Base-by-base conservation (phyloP, 2,888 invertebrate genomes). In the Andrena camellia region DNA sequence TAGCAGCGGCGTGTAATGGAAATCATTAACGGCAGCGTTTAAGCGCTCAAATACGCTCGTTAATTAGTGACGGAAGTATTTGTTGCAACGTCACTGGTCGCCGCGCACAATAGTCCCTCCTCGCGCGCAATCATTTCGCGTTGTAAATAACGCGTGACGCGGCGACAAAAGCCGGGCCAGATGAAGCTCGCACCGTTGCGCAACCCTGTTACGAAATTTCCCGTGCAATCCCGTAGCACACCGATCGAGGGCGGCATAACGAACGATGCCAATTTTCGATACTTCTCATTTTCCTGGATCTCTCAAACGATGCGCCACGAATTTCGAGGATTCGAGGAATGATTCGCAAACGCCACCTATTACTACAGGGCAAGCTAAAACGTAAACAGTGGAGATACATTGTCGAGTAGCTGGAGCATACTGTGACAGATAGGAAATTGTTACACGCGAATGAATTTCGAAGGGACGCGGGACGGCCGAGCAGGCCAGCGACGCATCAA, bases 21-120 rank as follows among this genome's bases (percentile, higher is more conserved):
- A 70, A 75, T 82, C 66, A 82, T 77, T 83, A 83, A 76, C 71
- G n/a, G 54, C 29, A 42, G 52, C 70, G 76, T 76, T 75, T 67
- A 42, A 70, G 54, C 50, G 76, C 67, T 64, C 71, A 76, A 76
- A 76, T 67, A 77, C 59, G 76, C 60, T 72, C 62, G 70, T 70
- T 70, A 75, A 75, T 75, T 62, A 70, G 68, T 67, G 63, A 31
- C 48, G 52, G 62, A 77, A 68, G 70, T 83, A 72, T 77, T 82
- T 63, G 63, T 77, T 48, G 71, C 59, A 59, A 50, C 57, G 42
- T 48, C 67, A 64, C 64, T 26, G 48, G 57, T 63, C 20, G 60
- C 52, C 54, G 50, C 62, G 31, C 23, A 50, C 31, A 70, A 74
- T 74, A 57, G 63, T 82, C 59, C 64, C 64, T 66, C 64, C 64